Conservation (phyloP, 2,888 invertebrate species). For the Eristalinus sepulchralis region DNA sequence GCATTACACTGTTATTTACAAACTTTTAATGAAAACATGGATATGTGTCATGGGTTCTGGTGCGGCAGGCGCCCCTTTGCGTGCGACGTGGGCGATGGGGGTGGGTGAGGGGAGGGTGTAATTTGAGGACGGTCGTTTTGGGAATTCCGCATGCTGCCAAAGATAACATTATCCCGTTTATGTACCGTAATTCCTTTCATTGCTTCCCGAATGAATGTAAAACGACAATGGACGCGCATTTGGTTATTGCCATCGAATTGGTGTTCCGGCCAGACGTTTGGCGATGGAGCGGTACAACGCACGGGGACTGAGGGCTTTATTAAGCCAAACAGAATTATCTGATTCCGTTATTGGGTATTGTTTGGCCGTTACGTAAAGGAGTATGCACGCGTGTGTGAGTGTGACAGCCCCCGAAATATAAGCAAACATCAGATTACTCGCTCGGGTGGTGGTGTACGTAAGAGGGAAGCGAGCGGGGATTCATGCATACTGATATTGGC, state of each 20-base stretch:
- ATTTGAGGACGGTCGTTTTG: background rate
- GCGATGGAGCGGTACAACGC: background rate
- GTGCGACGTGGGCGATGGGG: background rate
- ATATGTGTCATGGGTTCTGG: conserved; percentile 12
- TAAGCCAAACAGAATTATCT: conserved; percentile 55
- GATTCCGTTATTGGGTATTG: conserved; percentile 27
- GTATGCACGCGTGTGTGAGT: background rate
- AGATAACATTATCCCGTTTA: conserved; percentile 34
- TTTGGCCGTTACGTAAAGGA: conserved; percentile 17
- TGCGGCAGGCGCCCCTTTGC: conserved; percentile 12
- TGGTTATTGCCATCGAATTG: conserved; percentile 39
- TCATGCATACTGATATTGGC: background rate
- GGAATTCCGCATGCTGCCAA: conserved; percentile 15
- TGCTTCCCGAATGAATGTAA: conserved; percentile 41
- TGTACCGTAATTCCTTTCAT: conserved; percentile 42
- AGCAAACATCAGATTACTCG: too few relatives aligned
- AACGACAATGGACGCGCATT: conserved; percentile 28
- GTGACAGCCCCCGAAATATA: background rate
- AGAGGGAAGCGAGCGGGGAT: background rate
- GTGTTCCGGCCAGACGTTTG: background rate
- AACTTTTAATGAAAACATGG: conserved; percentile 62
- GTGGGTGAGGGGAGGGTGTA: background rate
- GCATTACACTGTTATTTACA: conserved; percentile 60
- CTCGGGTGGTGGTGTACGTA: too few relatives aligned
- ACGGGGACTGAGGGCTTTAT: conserved; percentile 12